phyloP scores from a whole-genome alignment of 2,113 vertebrate species.

The Polypterus senegalus region DNA sequence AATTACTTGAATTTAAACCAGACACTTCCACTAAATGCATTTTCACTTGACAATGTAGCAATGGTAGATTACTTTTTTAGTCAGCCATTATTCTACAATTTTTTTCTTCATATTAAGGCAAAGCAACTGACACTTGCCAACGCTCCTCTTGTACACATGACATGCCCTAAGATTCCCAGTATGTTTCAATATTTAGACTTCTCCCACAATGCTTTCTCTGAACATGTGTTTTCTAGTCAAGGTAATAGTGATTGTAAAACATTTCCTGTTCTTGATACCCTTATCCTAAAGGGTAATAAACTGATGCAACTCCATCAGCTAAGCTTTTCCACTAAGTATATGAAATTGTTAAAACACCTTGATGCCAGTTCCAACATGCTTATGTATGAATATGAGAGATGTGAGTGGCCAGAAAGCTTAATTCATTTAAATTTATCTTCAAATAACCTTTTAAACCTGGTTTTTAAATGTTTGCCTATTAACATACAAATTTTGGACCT shows the following conservation, averaged over 20 bases:
- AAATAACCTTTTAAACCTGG: conserved; percentile 42
- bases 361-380: conserved; percentile 66
- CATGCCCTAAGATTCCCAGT: conserved; percentile 58
- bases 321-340: conserved; percentile 46
- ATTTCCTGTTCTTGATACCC: conserved; percentile 34
- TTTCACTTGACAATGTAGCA: conserved; percentile 27
- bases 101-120: conserved; percentile 62
- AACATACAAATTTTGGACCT: conserved; percentile 44
- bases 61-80: conserved; percentile 43
- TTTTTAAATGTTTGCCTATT: conserved; percentile 68
- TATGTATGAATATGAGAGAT: conserved; percentile 29
- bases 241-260: conserved; percentile 41
- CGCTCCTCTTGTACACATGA: conserved; percentile 60
- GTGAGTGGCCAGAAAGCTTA: conserved; percentile 56
- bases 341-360: conserved; percentile 55
- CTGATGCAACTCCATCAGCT: conserved; percentile 50
- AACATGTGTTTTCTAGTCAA: conserved; percentile 47
- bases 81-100: conserved; percentile 49
- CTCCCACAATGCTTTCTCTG: conserved; percentile 59
- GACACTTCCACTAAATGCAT: conserved; percentile 34
- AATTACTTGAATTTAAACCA: background rate
- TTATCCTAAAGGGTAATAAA: conserved; percentile 58
- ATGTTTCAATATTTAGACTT: conserved; percentile 54
- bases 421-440: conserved; percentile 57
- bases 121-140: conserved; percentile 43